Conservation (phyloP, 2,888 invertebrate genomes). For the Athalia rosae region DNA sequence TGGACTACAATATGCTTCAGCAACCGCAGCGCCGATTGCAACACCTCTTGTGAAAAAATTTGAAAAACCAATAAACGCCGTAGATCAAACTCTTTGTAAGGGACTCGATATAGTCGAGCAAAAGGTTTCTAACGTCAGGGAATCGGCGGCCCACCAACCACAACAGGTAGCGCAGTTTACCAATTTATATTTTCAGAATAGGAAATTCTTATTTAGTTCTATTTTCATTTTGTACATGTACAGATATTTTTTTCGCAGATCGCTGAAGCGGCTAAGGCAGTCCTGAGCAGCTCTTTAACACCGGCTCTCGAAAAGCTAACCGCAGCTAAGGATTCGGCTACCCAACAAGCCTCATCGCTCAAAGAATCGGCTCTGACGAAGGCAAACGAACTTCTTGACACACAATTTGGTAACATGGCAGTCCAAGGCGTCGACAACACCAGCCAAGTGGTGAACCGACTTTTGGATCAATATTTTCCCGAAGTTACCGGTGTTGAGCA, state of each 20-base stretch:
- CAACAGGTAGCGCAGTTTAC: constrained; percentile 71
- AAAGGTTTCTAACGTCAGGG: constrained; percentile 77
- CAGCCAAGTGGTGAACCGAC: constrained; percentile 81
- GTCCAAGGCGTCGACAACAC: constrained; percentile 82
- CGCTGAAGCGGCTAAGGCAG: constrained; percentile 69
- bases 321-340: constrained; percentile 75
- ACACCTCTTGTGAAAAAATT: constrained; percentile 75
- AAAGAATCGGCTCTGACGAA: constrained; percentile 84
- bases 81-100: constrained; percentile 76
- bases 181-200: no score
- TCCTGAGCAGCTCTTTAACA: constrained; percentile 68
- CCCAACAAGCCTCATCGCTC: constrained; percentile 79
- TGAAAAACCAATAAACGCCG: constrained; percentile 75
- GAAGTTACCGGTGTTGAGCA: constrained; percentile 74
- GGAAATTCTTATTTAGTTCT: neutral
- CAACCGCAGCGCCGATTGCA: constrained; percentile 75
- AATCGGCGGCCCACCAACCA: constrained; percentile 70
- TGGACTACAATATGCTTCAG: constrained; percentile 75
- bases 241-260: constrained; percentile 59
- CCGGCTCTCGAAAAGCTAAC: constrained; percentile 71
- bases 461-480: constrained; percentile 86
- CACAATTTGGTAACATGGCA: constrained; percentile 82
- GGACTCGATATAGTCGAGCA: constrained; percentile 76
- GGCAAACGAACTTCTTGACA: constrained; percentile 82
- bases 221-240: neutral